Evolutionary conservation across 2,113 vertebrate genomes (phyloP), one percentile per base, ranked within the genome.

Genomic region (Thamnophis sirtalis): DNA sequence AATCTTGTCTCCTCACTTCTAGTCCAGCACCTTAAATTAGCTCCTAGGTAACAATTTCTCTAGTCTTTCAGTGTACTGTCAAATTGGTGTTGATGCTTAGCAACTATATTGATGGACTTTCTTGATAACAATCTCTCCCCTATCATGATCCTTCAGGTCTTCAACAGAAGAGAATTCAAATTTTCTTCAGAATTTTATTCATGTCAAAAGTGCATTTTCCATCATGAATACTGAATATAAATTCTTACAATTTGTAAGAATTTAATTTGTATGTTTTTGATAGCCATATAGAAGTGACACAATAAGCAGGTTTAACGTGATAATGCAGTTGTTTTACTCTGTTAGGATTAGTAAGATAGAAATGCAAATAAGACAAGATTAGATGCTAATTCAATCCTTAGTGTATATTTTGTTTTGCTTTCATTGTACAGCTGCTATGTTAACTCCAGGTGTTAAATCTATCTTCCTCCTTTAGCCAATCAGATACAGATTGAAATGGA

Each of bases 111-210:
- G 63, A 43, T 38, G 7, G 33, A 80, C 33, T 43, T 80, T 21
- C 73, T 80, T 38, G 33, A 80, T 80, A 38, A 43, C 3, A 43
- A 43, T 38, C 17, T 80, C 33, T 80, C 3, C 73, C 17, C 33
- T 21, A 80, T 68, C 17, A 33, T 80, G 73, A 6, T 80, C n/a
- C n/a, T 80, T 80, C 68, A 80, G 10, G 15, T 43, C 38, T 80
- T 7, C 33, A 43, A 19, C 48, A 49, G 50, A 80, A 53, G 2
- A 91, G 88, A 63, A 53, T 55, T 89, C 89, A 90, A 33, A 86
- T 89, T 95, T 56, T 8, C 2, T 91, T 92, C 94, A 33, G n/a
- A 73, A 33, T 73, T 73, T 73, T 33, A 5, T 73, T 73, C n/a
- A 73, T 73, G n/a, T 73, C 63, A 73, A 73, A 73, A 73, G 13